Base-by-base conservation (phyloP, 2,113 vertebrate species). In the Scomber japonicus region DNA sequence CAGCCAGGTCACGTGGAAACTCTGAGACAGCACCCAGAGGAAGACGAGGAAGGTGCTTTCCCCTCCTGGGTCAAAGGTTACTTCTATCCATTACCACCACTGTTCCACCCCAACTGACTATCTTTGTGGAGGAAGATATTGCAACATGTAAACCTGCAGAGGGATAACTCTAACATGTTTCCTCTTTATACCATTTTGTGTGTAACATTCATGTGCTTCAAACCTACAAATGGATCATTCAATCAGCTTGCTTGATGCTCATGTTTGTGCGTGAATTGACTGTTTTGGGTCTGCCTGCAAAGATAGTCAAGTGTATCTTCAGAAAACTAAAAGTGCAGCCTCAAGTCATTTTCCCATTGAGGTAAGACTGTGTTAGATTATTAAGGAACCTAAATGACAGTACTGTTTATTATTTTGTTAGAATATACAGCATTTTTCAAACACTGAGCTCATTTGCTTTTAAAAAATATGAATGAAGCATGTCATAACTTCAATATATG, bases 51-150 rank as follows among this genome's bases (percentile, higher is more conserved):
- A 92, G 76, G 84, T 78, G 86, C 71, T 91, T 93, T 92, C 72
- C 86, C 88, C 80, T 67, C 11, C 17, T 73, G 84, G 90, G 77
- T 92, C 90, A 92, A 91, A 90, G 90, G 83, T 84, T 80, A 89
- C 65, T 80, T 89, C 78, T 82, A 45, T 78, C 87, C 83, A 91
- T 93, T 93, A 90, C 88, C 72, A 78, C 73, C 75, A 75, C 30
- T 40, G 57, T 73, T 84, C 87, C 84, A 78, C 71, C 78, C 80
- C 48, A 75, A 11, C 46, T 35, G 40, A 66, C 24, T 55, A 50
- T 49, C 63, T 65, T 60, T 46, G 59, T 51, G 59, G 51, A 74
- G 40, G 69, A 65, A 71, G 19, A 70, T 59, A 74, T 50, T 66
- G 7, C 27, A 66, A 17, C 35, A 40, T 40, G 35, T 8, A 40